These are phyloP conservation scores for Trachemys scripta DNA, from an alignment of 2,113 vertebrate genomes.

Conservation along the genomic window DNA sequence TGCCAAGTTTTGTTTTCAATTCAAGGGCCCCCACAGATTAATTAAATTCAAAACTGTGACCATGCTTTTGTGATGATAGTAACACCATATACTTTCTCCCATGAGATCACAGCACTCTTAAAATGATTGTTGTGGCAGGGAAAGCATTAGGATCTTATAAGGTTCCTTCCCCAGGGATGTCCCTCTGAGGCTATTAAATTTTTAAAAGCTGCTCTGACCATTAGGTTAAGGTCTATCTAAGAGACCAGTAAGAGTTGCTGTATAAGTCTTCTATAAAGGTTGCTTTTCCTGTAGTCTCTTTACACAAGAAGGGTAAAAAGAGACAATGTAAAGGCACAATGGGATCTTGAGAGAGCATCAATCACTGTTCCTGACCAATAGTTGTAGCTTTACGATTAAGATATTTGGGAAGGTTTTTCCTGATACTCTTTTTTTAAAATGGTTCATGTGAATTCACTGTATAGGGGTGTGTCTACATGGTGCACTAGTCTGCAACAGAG, in stretches of 20 bases:
- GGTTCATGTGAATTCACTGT: not conserved
- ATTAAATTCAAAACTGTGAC: not conserved
- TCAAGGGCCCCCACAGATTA: not conserved
- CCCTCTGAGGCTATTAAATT: not conserved
- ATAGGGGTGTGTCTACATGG: not conserved
- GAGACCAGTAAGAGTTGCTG: not conserved
- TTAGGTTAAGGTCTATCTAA: not conserved
- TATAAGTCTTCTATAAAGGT: not conserved
- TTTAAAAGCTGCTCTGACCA: not conserved
- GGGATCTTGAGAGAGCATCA: not conserved
- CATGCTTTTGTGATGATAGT: not conserved
- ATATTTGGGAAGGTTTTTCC: not conserved
- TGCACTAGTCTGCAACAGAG: not conserved
- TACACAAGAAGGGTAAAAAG: not conserved
- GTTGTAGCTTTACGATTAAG: not conserved
- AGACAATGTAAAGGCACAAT: not conserved
- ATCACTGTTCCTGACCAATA: not conserved
- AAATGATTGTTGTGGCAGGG: not conserved
- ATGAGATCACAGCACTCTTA: accelerated
- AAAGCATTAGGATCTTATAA: not conserved
- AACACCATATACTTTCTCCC: not conserved
- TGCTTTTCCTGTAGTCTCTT: not conserved
- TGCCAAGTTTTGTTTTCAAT: not conserved
- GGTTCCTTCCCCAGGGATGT: not conserved
- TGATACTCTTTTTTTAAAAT: not conserved